Base-by-base conservation (phyloP, 2,888 invertebrate species). In the Metopia argyrocephala region DNA sequence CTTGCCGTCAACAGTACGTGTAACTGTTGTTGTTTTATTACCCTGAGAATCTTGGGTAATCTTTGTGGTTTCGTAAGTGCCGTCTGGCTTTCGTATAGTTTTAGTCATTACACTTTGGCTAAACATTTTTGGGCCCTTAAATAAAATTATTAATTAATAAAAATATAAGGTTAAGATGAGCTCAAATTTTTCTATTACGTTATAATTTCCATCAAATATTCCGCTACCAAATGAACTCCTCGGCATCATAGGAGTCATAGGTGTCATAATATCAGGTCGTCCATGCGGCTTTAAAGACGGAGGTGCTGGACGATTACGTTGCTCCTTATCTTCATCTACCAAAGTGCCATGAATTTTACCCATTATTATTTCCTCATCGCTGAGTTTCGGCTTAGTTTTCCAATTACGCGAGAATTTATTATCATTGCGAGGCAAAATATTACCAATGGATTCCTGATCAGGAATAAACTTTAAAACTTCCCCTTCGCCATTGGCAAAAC, bases 21-120 rank as follows among this genome's bases (percentile, higher is more conserved):
- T 93, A 38, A 93, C 87, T n/a, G 91, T 93, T 12, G 92, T 93
- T 84, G 93, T 92, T 83, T 92, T 91, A 84, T 93, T 93, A 0
- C 94, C 94, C 50, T 92, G 89, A 12, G 91, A 91, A 84, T 94
- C 93, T 84, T 89, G 91, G 1, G 93, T 89, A 21, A 92, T 91
- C 84, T 91, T 91, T 56, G 91, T 92, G 28, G 92, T 92, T 89
- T 93, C 93, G 74, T 92, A 88, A 23, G 91, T 91, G 54, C 94
- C 94, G 89, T 94, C 93, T 9, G 93, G 91, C 84, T 91, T 91
- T 57, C 91, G 91, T 52, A 93, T 85, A 6, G 92, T 92, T 88
- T 91, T 91, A 5, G 91, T 92, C 83, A 91, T 91, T 62, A 93
- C 89, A 76, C 92, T 92, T 85, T 91, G 92, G 25, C 92, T 92